phyloP scores from a whole-genome alignment of 2,888 invertebrate genomes.

The Heliconius charithonia region DNA sequence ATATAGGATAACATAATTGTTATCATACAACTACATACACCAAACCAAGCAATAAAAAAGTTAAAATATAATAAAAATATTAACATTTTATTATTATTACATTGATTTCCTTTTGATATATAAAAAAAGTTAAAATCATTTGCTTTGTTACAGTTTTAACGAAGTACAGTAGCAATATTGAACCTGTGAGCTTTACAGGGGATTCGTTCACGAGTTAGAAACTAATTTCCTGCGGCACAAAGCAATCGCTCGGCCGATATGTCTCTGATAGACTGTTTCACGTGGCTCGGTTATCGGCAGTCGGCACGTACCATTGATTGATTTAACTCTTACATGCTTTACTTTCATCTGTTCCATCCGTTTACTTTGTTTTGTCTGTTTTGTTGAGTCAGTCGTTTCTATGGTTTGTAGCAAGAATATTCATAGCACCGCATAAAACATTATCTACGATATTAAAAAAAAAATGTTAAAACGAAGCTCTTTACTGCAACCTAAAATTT shows the following conservation, averaged over 20 bases:
- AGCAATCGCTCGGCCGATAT: constrained; percentile 70
- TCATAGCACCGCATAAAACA: too few species aligned
- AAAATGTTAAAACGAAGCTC: too few species aligned
- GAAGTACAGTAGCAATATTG: neutral
- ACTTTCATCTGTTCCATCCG: constrained; percentile 10
- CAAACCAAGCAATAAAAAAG: neutral
- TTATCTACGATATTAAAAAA: too few species aligned
- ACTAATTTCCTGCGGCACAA: constrained; percentile 79
- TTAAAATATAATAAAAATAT: neutral
- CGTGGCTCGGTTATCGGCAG: constrained; percentile 24
- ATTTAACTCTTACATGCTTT: constrained; percentile 52
- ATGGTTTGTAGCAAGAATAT: too few species aligned
- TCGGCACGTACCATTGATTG: constrained; percentile 62
- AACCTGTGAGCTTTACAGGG: constrained; percentile 43
- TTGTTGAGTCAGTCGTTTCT: neutral
- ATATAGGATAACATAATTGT: neutral
- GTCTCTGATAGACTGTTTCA: constrained; percentile 58
- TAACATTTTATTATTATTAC: too few species aligned
- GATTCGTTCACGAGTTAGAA: constrained; percentile 67
- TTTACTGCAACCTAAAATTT: too few species aligned
- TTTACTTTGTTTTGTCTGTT: neutral
- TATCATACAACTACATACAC: neutral
- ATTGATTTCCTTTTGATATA: neutral
- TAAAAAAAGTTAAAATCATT: neutral
- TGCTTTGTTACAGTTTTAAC: neutral